Evolutionary conservation across 2,797 vertebrate genomes (phyloP).

Genomic region (Clamator glandarius): DNA sequence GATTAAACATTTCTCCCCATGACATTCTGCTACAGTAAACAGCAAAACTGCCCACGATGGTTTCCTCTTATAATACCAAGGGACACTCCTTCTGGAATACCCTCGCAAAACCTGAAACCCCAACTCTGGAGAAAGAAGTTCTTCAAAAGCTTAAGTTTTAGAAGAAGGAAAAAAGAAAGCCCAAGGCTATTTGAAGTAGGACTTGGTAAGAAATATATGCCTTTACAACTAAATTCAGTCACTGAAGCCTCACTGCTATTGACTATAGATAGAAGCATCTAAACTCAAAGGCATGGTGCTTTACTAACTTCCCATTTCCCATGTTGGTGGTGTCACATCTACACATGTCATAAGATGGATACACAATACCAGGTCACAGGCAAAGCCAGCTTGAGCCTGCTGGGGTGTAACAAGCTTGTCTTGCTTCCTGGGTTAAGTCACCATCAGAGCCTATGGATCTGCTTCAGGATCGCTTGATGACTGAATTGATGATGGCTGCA

Average conservation of each 20-base stretch:
- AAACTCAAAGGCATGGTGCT: neutral
- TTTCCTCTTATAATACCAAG: neutral
- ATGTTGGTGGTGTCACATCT: neutral
- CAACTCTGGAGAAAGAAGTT: neutral
- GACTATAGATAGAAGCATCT: neutral
- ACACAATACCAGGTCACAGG: neutral
- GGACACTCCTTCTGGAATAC: neutral
- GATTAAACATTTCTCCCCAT: neutral
- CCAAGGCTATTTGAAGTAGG: neutral
- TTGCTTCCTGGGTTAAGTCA: neutral
- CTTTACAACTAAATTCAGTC: neutral
- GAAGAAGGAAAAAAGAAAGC: no score
- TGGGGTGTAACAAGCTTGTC: neutral
- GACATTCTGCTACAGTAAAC: neutral
- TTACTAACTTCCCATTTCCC: neutral
- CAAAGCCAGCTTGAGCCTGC: neutral
- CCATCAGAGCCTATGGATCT: neutral
- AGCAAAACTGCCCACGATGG: neutral
- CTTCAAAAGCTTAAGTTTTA: neutral
- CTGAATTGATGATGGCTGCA: neutral
- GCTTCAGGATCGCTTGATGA: neutral
- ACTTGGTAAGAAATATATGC: neutral
- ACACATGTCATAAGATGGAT: accelerated
- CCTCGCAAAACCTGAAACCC: neutral
- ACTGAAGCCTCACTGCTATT: neutral